Base-by-base conservation (phyloP, 2,797 vertebrate genomes). In the Huso huso region DNA sequence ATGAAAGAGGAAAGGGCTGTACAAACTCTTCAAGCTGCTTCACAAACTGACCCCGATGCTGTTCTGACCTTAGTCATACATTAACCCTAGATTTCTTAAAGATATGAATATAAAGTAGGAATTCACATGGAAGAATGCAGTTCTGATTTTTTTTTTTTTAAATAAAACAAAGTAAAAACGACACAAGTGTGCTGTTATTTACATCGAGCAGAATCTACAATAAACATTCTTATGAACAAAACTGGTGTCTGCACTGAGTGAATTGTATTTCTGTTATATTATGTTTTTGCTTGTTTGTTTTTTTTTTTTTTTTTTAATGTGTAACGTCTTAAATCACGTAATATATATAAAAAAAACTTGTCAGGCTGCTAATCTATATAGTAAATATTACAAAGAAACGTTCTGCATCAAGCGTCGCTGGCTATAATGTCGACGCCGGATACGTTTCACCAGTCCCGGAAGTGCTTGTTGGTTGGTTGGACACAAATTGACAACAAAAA, bases 391-490 rank as follows among this genome's bases (percentile, higher is more conserved):
- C 23, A 37, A 37, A 18, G 15, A 18, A 18, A 18, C 15, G 15
- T 18, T 18, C 15, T 18, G 15, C 1, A 18, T 18, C 15, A 1
- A 18, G 15, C 15, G 15, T 18, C 15, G 15, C 1, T 18, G 15
- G 1, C 15, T 1, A 18, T 18, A 18, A 18, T 18, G 23, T 37
- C 23, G 23, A 37, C 23, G 23, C 23, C 23, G 23, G 23, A 37
- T 37, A 37, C 23, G 23, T 37, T 2, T 37, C 23, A 37, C 6
- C 8, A 13, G 61, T 8, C 67, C 67, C 67, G 67, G 67, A 6
- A 57, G 48, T 12, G 50, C 4, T 57, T 58, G 23, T 8, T 10
- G 51, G 84, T 87, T 87, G 82, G 85, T 15, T 61, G 15, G 10
- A 61, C 23, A 3, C 52, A 4, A 0, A 5, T 5, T 0, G 11